Base-by-base conservation (phyloP, 1,140 invertebrate genomes). In the Rhagoletis pomonella region DNA sequence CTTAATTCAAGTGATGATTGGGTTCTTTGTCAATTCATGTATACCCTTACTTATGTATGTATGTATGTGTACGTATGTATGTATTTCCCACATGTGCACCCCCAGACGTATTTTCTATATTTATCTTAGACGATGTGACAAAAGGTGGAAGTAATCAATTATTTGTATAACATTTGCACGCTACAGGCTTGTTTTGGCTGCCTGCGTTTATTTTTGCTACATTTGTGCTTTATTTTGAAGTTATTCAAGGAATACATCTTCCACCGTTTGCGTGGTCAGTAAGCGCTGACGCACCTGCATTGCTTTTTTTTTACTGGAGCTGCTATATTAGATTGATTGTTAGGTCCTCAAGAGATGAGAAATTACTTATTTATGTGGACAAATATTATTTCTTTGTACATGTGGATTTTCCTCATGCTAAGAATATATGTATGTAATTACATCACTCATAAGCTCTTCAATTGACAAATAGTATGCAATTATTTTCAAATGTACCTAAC, bases 321-420 rank as follows among this genome's bases (percentile, higher is more conserved):
- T 29, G 29, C 29, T 29, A 29, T 17, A 39, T 73, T 67, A 73
- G 42, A 73, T 73, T 73, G 67, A 73, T 73, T 73, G 44, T 39
- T 73, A 44, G 29, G 67, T 42, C 14, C 67, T 73, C 42, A 5
- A 17, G 67, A 73, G 42, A 17, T 73, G 67, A 6, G 9, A 73
- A 5, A 44, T 17, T 73, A 47, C 17, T 73, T 73, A 73, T 73
- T 10, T 73, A 73, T 29, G 9, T 17, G 42, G 3, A 73, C 12
- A 67, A 29, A 39, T 12, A 67, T 67, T 39, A 67, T 29, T 29
- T 29, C 29, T 29, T 29, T 29, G 2, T 55, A 55, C 10, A 10
- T 55, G 10, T 55, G 2, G 50, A 10, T 55, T 7, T 55, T 55
- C 29, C 0, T 29, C 29, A 42, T 29, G 29, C 29, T 29, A 29